Evolutionary conservation across 2,113 vertebrate species (phyloP).

Genomic region (Ictalurus punctatus): DNA sequence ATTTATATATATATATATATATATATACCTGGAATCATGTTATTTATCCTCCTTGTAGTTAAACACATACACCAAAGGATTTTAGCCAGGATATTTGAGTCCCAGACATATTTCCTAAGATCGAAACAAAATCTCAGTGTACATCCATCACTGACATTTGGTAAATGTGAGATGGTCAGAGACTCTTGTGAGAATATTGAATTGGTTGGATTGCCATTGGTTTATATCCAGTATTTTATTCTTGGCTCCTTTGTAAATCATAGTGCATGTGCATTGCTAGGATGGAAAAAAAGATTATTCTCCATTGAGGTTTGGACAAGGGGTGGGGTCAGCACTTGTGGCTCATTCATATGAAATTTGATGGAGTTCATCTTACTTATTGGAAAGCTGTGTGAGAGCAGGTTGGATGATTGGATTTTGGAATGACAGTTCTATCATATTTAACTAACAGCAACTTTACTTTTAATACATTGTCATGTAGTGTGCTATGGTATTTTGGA

Average conservation of each 20-base stretch:
- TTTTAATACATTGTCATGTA: background rate
- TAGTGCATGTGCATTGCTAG: background rate
- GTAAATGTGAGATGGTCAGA: constrained; percentile 22
- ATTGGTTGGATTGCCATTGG: background rate
- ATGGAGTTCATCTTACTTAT: background rate
- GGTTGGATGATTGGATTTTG: background rate
- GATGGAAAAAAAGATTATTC: background rate
- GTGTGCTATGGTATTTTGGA: no score
- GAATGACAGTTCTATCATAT: background rate
- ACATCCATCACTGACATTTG: constrained; percentile 27
- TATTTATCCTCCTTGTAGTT: constrained; percentile 24
- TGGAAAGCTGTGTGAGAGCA: background rate
- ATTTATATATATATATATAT: no score
- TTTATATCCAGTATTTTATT: background rate
- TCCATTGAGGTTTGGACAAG: background rate
- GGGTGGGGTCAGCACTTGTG: background rate
- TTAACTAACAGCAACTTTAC: background rate
- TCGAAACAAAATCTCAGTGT: constrained; percentile 21
- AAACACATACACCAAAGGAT: constrained; percentile 9
- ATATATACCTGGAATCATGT: background rate
- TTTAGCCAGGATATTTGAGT: constrained; percentile 10
- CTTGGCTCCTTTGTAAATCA: background rate
- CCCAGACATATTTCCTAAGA: constrained; percentile 22
- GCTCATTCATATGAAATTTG: background rate
- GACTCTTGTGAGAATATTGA: constrained; percentile 20